Evolutionary conservation across 2,797 vertebrate genomes (phyloP), one percentile per base, ranked within the genome.

Genomic region (Pseudopleuronectes americanus): DNA sequence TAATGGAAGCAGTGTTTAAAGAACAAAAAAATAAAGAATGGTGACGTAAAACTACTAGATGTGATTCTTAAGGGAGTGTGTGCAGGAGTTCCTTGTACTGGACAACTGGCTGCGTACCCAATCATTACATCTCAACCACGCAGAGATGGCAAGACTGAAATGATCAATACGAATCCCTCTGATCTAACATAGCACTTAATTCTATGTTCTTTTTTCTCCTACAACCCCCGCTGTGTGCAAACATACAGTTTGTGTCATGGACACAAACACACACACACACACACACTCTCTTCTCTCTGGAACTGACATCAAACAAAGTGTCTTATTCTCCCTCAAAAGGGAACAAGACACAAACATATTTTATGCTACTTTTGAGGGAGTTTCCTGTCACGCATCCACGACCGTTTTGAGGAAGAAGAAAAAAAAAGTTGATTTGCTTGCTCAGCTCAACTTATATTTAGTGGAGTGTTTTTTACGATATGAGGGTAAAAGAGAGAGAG

Each of bases 401-500:
- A 33, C 6, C 64, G 52, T 64, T 74, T 58, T 74, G 31, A 21
- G 13, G 13, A 1, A 9, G 22, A 19, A 57, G 68, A 64, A 57
- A 66, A 66, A 75, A n/a, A 36, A 36, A 9, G 12, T 38, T 1
- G 13, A 38, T 38, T 38, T 81, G 78, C 77, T 80, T 81, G 73
- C 47, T 79, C 83, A 68, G 82, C 87, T 75, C 43, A 81, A 79
- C 45, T 74, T 77, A 81, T 85, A 71, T 68, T 76, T 68, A 21
- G 58, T 69, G 62, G 57, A 75, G 71, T 79, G 68, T 56, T 43
- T 56, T 52, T 71, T 26, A 83, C 61, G 52, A 66, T 47, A 33
- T 33, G 52, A 41, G 23, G 57, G 51, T 17, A 19, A 45, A 72
- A 61, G 21, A 19, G 14, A 55, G 48, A 26, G 8, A 26, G 43